Evolutionary conservation across 2,888 invertebrate genomes (phyloP), one percentile per base, ranked within the genome.

Genomic region (Leptothorax acervorum): DNA sequence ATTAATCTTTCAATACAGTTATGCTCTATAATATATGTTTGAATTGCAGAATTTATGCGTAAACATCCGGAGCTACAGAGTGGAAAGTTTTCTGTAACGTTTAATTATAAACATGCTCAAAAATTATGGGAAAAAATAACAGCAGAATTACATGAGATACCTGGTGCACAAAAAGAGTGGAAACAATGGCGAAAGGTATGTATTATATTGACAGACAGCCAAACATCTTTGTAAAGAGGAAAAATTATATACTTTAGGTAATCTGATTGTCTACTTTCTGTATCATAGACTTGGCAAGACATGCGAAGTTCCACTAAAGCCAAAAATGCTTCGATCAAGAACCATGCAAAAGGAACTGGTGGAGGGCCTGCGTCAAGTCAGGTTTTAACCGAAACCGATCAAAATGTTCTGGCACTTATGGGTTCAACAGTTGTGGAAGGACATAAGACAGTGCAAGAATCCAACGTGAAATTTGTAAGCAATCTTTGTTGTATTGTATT

Each of bases 41-140:
- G n/a, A n/a, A 65, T 42, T 42, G 42, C 65, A 65, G 42, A 65
- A 65, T 65, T 23, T 35, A 65, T 57, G 57, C 28, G 28, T 57
- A 45, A 45, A 45, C 45, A 45, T 45, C 57, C 57, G 4, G 28
- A 57, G 28, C 12, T 57, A 57, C 28, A 57, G 28, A 53, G 53
- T 53, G 53, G 53, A 53, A 53, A 53, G n/a, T 53, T 53, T 53
- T 53, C 53, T 53, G 53, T 28, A 57, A 57, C 23, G 28, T 57
- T 23, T 23, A 57, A 28, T 57, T 57, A 6, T 28, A 57, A 57
- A 57, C 57, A 57, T 57, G 23, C 23, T 57, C 3, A 57, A 57
- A 57, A 28, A 57, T 57, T 57, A 57, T 23, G 57, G 57, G 57
- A 57, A 28, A 11, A 57, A 23, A 3, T 57, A 57, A 57, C 57